Conservation (phyloP, 2,797 vertebrate species). For the Sebastolobus altivelis region DNA sequence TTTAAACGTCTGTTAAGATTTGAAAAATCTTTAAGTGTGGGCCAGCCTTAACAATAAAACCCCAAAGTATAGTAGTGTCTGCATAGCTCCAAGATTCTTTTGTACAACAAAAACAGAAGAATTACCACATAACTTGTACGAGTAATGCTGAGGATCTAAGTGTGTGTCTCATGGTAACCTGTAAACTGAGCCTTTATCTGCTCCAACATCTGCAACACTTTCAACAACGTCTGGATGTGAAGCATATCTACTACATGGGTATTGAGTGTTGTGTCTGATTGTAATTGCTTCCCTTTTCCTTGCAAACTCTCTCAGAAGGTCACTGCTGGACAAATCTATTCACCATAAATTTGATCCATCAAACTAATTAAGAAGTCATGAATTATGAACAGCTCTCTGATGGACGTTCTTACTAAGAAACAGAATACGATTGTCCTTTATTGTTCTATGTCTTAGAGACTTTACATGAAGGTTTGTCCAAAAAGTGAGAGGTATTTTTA, state of each 20-base stretch:
- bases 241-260: not conserved
- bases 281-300: not conserved
- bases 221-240: not conserved
- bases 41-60: not conserved
- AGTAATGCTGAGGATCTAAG: not conserved
- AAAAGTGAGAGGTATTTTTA: not conserved
- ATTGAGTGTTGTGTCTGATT: not conserved
- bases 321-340: not conserved
- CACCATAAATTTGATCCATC: slow-evolving; percentile 8
- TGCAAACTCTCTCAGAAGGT: not conserved
- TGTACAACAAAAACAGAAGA: not conserved
- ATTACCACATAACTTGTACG: not conserved
- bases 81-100: not conserved
- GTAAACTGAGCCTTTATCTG: not conserved
- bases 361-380: slow-evolving; percentile 4
- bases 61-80: not conserved
- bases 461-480: not conserved
- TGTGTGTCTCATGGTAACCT: not conserved
- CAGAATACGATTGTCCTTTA: not conserved
- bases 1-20: no score
- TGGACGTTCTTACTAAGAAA: not conserved
- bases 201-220: not conserved
- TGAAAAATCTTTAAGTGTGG: no score
- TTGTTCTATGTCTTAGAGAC: not conserved
- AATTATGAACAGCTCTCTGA: slow-evolving; percentile 7